phyloP scores from a whole-genome alignment of 2,113 vertebrate genomes.

The Beaufortia kweichowensis region DNA sequence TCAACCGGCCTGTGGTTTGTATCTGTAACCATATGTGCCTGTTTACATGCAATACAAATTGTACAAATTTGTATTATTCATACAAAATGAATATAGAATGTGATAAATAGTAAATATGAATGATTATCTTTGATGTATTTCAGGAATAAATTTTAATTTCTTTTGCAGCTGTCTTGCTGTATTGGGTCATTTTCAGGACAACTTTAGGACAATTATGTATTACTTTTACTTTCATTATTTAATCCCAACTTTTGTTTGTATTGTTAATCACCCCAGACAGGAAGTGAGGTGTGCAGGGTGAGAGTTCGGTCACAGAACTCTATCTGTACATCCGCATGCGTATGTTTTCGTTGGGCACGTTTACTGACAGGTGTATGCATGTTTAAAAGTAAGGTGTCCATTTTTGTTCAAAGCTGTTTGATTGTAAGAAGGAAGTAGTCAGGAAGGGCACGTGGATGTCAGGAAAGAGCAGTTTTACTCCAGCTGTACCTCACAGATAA shows the following conservation, averaged over 20 bases:
- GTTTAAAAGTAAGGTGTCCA: neutral
- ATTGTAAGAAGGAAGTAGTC: neutral
- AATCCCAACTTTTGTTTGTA: neutral
- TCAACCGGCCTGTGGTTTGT: neutral
- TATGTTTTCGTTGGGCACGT: no score
- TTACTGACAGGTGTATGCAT: neutral
- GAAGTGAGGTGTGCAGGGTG: neutral
- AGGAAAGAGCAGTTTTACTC: neutral
- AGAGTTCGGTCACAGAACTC: neutral
- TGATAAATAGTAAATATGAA: no score
- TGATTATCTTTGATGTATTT: no score
- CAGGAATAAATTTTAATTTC: no score
- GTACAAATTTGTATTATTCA: no score
- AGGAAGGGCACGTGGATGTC: neutral
- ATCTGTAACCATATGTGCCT: neutral
- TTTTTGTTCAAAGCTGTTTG: conserved; percentile 12
- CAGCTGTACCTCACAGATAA: neutral
- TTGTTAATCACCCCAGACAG: neutral
- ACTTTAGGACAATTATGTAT: no score
- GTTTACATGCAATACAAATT: neutral
- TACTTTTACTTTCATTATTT: neutral
- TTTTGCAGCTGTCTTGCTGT: neutral
- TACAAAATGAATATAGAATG: no score
- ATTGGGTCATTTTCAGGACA: neutral
- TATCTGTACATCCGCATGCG: neutral